phyloP scores from a whole-genome alignment of 1,140 invertebrate genomes.

The Schlechtendalia chinensis region DNA sequence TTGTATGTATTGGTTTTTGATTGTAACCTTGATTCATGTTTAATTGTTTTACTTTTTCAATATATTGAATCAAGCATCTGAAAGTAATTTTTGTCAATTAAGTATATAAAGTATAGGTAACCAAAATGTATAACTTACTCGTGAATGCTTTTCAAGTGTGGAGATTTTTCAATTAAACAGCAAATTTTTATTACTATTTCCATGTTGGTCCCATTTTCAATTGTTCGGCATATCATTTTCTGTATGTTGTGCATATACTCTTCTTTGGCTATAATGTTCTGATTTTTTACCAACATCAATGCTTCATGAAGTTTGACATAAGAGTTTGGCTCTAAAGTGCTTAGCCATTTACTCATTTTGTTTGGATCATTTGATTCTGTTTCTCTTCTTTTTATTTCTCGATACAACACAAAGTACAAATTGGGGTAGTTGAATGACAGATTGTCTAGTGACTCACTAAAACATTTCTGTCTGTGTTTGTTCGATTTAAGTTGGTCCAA shows the following conservation, averaged over 20 bases:
- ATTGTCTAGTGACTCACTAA: not conserved
- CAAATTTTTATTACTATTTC: not conserved
- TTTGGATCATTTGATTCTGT: conserved; percentile 1
- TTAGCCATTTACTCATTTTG: conserved; percentile 31
- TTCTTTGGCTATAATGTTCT: conserved; percentile 18
- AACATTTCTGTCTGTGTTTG: not conserved
- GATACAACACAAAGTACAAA: not conserved
- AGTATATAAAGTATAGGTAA: not conserved
- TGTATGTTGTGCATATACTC: not conserved
- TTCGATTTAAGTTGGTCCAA: not conserved
- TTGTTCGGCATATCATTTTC: not conserved
- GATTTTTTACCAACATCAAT: conserved; percentile 28
- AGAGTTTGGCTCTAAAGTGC: not conserved
- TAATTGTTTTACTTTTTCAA: not conserved
- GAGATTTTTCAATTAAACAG: not conserved
- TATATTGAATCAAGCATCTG: conserved; percentile 11
- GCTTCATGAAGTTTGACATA: conserved; percentile 20
- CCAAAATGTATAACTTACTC: not conserved
- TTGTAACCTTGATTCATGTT: not conserved
- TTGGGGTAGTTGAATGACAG: not conserved
- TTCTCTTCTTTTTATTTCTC: conserved; percentile 31
- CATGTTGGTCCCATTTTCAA: not conserved
- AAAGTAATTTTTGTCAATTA: not conserved
- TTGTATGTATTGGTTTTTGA: not conserved
- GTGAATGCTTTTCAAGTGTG: not conserved